A percentile compares a stretch with the other conserved stretches of the same genome.
Conservation (phyloP, 2,797 vertebrate genomes). For the Cossypha heuglini region DNA sequence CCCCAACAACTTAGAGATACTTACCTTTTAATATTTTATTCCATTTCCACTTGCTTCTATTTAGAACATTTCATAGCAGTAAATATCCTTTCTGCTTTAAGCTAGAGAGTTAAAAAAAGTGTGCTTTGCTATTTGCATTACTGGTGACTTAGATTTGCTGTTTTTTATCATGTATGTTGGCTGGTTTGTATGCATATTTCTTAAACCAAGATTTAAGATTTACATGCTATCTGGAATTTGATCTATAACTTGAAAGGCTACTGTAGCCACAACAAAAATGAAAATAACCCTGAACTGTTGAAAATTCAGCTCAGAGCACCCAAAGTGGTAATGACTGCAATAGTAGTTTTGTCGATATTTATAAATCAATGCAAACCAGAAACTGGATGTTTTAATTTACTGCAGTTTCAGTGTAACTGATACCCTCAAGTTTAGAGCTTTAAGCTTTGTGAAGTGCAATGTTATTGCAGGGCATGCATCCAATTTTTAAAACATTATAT, state of each 20-base stretch:
- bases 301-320: conserved; percentile 43
- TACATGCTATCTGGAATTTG: conserved; percentile 38
- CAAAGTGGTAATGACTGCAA: conserved; percentile 50
- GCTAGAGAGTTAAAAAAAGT: not conserved
- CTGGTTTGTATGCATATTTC: conserved; percentile 16
- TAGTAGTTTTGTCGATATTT: conserved; percentile 56
- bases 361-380: conserved; percentile 59
- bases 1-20: not conserved
- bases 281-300: conserved; percentile 38
- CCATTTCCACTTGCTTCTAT: not conserved
- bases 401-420: conserved; percentile 53
- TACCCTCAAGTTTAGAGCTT: conserved; percentile 47
- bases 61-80: conserved; percentile 10
- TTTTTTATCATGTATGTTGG: not conserved
- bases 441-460: conserved; percentile 56
- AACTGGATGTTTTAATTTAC: conserved; percentile 63
- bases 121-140: not conserved
- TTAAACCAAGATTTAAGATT: conserved; percentile 36
- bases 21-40: not conserved
- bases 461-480: conserved; percentile 67
- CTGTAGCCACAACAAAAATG: conserved; percentile 38
- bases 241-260: conserved; percentile 50
- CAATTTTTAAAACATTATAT: conserved; percentile 72
- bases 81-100: not conserved
- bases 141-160: not conserved